phyloP scores from a whole-genome alignment of 2,113 vertebrate species.

The Pseudois nayaur region DNA sequence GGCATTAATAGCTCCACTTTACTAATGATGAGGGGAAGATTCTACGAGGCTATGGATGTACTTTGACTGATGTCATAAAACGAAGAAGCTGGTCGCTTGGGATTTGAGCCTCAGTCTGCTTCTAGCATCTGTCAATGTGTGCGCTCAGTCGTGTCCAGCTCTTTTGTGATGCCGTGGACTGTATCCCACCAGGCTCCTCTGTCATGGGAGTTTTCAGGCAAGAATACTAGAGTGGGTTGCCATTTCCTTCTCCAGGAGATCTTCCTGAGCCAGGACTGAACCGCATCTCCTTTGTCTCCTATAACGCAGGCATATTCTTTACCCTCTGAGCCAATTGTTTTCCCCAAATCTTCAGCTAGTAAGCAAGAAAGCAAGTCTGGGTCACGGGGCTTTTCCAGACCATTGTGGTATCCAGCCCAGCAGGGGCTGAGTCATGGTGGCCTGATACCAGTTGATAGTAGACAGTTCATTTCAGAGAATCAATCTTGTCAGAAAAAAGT shows the following conservation, averaged over 20 bases:
- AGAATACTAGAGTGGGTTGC: neutral
- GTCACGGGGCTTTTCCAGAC: neutral
- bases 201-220: neutral
- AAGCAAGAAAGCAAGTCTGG: neutral
- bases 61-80: neutral
- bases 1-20: neutral
- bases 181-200: neutral
- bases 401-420: neutral
- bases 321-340: neutral
- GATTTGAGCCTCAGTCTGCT: neutral
- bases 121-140: neutral
- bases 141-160: neutral
- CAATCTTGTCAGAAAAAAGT: neutral
- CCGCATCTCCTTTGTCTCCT: neutral
- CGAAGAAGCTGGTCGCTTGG: neutral
- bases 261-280: neutral
- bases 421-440: neutral
- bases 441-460: neutral
- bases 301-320: neutral
- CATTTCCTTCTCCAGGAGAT: neutral
- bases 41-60: neutral
- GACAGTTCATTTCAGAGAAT: conserved; percentile 3
- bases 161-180: neutral
- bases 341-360: neutral
- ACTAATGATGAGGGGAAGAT: neutral